Percentiles rank a stretch among this genome's conserved stretches.
Conservation (phyloP, 1,140 invertebrate genomes). For the Contarinia nasturtii region DNA sequence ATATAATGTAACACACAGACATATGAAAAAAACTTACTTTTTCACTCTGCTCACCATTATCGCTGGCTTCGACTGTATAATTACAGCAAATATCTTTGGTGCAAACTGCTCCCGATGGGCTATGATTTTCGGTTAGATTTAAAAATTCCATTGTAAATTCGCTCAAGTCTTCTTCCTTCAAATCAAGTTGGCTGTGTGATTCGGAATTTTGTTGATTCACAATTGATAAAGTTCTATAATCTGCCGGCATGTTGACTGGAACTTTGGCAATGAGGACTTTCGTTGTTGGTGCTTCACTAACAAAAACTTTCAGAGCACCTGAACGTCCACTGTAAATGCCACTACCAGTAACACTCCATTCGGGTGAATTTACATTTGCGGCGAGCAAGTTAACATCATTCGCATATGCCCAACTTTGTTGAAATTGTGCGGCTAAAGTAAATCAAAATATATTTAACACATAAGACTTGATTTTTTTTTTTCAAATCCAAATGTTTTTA, state of each 20-base stretch:
- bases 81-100: too few relatives aligned
- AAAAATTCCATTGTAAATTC: too few relatives aligned
- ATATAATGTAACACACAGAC: too few relatives aligned
- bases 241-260: not conserved
- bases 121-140: too few relatives aligned
- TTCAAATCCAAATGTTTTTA: not conserved
- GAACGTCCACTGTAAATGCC: conserved; percentile 36
- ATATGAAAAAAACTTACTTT: too few relatives aligned
- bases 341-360: conserved; percentile 33
- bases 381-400: conserved; percentile 37
- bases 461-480: too few relatives aligned
- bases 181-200: too few relatives aligned
- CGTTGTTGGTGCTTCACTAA: not conserved
- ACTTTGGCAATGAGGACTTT: not conserved
- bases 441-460: not conserved
- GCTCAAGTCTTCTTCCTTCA: too few relatives aligned
- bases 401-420: conserved; percentile 33
- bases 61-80: too few relatives aligned
- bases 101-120: too few relatives aligned
- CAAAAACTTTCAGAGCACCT: conserved; percentile 13
- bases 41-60: too few relatives aligned
- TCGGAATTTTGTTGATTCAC: not conserved
- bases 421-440: conserved; percentile 27
- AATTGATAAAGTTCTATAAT: not conserved
- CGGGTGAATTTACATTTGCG: conserved; percentile 31